These are phyloP conservation scores for Coracopsis vasa DNA, from an alignment of 2,113 vertebrate genomes.

Conservation along the genomic window DNA sequence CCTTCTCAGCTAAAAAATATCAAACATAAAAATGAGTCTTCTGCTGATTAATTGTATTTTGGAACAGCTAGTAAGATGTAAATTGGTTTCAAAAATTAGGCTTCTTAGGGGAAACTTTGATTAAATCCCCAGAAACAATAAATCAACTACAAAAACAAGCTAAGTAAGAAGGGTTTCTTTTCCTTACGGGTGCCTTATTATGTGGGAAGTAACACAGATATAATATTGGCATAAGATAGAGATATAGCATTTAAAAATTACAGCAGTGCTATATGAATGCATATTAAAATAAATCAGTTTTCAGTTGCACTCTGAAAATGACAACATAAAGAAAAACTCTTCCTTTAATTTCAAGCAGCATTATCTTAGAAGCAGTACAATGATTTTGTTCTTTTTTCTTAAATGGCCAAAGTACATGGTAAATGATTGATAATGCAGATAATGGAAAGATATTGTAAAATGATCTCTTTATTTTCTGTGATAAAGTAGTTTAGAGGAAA, in stretches of 20 bases:
- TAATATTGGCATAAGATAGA: background rate
- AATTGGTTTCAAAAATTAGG: constrained; percentile 61
- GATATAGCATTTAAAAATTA: constrained; percentile 27
- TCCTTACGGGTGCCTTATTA: background rate
- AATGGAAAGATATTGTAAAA: constrained; percentile 17
- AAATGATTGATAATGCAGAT: constrained; percentile 60
- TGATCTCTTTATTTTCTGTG: constrained; percentile 47
- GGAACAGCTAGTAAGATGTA: constrained; percentile 2
- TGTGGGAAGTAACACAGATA: background rate
- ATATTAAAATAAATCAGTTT: background rate
- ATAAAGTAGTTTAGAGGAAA: constrained; percentile 35
- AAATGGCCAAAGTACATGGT: background rate
- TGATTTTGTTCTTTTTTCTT: constrained; percentile 63
- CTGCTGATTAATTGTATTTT: constrained; percentile 33
- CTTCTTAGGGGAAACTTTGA: constrained; percentile 32
- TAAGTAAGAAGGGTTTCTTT: background rate
- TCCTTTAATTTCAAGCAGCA: constrained; percentile 53
- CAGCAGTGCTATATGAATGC: background rate
- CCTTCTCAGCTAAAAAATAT: background rate
- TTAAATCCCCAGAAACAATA: constrained; percentile 57
- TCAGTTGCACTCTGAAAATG: background rate
- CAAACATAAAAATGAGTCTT: background rate
- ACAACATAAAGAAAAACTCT: background rate
- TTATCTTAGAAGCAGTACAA: constrained; percentile 54
- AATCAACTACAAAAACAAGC: constrained; percentile 10